A percentile compares a stretch with the other conserved stretches of the same genome.
phyloP scores from a whole-genome alignment of 2,888 invertebrate genomes.

The Clanis bilineata region DNA sequence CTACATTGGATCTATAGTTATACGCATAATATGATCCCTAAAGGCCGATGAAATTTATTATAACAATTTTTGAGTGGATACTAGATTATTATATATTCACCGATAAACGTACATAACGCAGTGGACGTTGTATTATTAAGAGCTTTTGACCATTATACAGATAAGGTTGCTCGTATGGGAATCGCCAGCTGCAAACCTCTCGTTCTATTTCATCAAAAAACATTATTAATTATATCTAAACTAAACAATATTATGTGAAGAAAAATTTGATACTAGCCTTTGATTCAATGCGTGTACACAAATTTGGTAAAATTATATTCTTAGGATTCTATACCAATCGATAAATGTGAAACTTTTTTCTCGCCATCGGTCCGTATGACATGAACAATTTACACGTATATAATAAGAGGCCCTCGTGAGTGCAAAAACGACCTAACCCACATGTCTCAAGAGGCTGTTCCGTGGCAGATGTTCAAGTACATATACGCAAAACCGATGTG shows the following conservation, averaged over 20 bases:
- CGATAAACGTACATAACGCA: constrained; percentile 38
- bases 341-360: too few species aligned
- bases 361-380: too few species aligned
- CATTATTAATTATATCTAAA: constrained; percentile 23
- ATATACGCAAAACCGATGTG: too few species aligned
- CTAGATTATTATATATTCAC: constrained; percentile 33
- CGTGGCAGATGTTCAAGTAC: too few species aligned
- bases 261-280: not conserved
- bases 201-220: constrained; percentile 9
- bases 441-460: too few species aligned
- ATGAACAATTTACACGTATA: too few species aligned
- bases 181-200: constrained; percentile 28
- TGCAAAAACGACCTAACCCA: too few species aligned
- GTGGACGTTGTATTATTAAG: constrained; percentile 38
- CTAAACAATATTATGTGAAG: constrained; percentile 21
- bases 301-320: too few species aligned
- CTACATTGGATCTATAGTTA: too few species aligned
- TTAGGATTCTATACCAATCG: too few species aligned
- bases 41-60: constrained; percentile 1
- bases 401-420: too few species aligned
- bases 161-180: constrained; percentile 34
- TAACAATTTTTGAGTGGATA: constrained; percentile 1
- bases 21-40: not conserved
- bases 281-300: not conserved
- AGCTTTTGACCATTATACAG: constrained; percentile 31